phyloP scores from a whole-genome alignment of 2,888 invertebrate genomes.

The Synergus gifuensis region DNA sequence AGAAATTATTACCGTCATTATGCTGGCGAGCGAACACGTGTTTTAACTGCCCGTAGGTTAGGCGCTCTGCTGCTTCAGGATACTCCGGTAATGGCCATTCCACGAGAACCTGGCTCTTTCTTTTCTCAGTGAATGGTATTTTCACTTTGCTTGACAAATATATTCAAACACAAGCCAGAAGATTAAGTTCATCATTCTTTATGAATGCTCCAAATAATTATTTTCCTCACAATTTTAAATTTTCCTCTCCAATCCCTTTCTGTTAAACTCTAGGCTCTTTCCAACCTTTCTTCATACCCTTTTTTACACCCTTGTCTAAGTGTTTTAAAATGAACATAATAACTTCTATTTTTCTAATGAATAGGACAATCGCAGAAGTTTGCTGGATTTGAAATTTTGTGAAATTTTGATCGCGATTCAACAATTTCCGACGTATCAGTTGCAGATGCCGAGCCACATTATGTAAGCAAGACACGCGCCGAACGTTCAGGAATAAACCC shows the following conservation, averaged over 20 bases:
- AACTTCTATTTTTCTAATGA: not conserved
- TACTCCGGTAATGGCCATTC: constrained; percentile 58
- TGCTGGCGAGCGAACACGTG: constrained; percentile 70
- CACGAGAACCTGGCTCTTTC: constrained; percentile 47
- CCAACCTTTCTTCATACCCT: too few species aligned
- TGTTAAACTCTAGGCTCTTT: too few species aligned
- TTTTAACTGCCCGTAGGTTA: constrained; percentile 68
- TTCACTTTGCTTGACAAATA: constrained; percentile 23
- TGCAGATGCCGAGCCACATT: constrained; percentile 9
- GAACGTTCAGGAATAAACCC: constrained; percentile 28
- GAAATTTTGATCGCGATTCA: not conserved
- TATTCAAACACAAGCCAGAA: not conserved
- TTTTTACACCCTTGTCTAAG: too few species aligned
- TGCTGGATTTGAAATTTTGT: not conserved
- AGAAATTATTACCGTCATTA: constrained; percentile 74
- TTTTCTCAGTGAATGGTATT: constrained; percentile 41
- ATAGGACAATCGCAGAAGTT: not conserved
- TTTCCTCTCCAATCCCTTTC: too few species aligned
- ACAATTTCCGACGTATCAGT: constrained; percentile 6
- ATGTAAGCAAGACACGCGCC: constrained; percentile 29
- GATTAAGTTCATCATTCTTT: not conserved
- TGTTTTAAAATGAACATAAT: too few species aligned
- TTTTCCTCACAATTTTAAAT: too few species aligned
- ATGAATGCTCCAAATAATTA: not conserved
- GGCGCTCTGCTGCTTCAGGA: constrained; percentile 50